Evolutionary conservation across 1,140 invertebrate genomes (phyloP).

Genomic region (Triops longicaudatus): DNA sequence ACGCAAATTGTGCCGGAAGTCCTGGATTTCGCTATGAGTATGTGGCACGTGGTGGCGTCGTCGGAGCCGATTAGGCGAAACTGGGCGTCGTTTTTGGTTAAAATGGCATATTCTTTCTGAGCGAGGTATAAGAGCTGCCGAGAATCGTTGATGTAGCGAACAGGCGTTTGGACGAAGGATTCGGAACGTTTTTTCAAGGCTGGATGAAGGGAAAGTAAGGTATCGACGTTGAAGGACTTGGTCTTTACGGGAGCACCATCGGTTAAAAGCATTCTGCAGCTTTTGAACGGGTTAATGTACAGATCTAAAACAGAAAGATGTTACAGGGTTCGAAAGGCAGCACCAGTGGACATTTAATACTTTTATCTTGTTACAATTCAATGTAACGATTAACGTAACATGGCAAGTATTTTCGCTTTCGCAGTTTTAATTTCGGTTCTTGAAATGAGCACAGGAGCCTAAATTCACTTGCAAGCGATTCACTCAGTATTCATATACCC

Average conservation of each 20-base stretch:
- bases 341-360: too few species aligned
- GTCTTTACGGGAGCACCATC: background rate
- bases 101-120: conserved; percentile 33
- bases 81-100: conserved; percentile 29
- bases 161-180: background rate
- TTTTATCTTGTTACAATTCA: too few species aligned
- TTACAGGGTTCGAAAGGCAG: too few species aligned
- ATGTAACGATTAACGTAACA: too few species aligned
- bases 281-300: too few species aligned
- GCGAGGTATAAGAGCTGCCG: conserved; percentile 31
- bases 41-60: conserved; percentile 34
- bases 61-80: conserved; percentile 32
- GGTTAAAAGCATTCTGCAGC: background rate
- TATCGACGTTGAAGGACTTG: background rate
- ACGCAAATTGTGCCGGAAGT: conserved; percentile 29
- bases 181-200: background rate
- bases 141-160: background rate
- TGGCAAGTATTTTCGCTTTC: too few species aligned
- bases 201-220: background rate
- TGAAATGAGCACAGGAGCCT: too few species aligned
- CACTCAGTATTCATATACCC: too few species aligned
- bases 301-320: too few species aligned
- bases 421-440: too few species aligned
- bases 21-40: conserved; percentile 30
- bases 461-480: too few species aligned